Percentiles rank a stretch among this genome's conserved stretches.
These are phyloP conservation scores for Zoroaster sp. DNA, from an alignment of 53 echinoderm and acorn worm genomes.

Conservation along the genomic window DNA sequence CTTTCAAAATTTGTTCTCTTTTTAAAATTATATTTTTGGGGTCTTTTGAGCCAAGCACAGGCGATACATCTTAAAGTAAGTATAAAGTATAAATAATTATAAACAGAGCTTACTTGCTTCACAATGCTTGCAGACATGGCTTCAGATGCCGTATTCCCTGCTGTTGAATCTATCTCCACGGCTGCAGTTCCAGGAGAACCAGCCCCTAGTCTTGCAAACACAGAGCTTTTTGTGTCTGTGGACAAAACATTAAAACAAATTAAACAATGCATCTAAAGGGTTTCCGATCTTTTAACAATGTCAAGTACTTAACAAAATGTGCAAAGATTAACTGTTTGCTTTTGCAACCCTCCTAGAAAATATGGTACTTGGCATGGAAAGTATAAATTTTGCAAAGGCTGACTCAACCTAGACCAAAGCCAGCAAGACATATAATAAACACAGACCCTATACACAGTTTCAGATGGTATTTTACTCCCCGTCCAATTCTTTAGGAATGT, in stretches of 20 bases:
- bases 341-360: too few relatives aligned
- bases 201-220: conserved; percentile 65
- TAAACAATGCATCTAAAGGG: too few relatives aligned
- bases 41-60: too few relatives aligned
- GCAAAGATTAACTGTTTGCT: too few relatives aligned
- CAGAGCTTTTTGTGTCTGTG: conserved; percentile 55
- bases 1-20: too few relatives aligned
- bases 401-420: neutral
- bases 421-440: neutral
- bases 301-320: too few relatives aligned
- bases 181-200: conserved; percentile 5
- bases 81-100: too few relatives aligned
- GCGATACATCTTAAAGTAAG: too few relatives aligned
- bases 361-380: too few relatives aligned
- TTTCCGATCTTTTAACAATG: too few relatives aligned
- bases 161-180: neutral
- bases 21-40: too few relatives aligned
- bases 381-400: neutral
- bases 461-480: neutral
- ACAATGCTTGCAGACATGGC: neutral
- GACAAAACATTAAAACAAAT: too few relatives aligned
- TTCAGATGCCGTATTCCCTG: neutral
- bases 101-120: neutral
- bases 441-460: neutral
- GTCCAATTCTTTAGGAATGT: neutral